These are phyloP conservation scores for Typhlomys cinereus DNA, from an alignment of 2,113 vertebrate species.

Conservation along the genomic window DNA sequence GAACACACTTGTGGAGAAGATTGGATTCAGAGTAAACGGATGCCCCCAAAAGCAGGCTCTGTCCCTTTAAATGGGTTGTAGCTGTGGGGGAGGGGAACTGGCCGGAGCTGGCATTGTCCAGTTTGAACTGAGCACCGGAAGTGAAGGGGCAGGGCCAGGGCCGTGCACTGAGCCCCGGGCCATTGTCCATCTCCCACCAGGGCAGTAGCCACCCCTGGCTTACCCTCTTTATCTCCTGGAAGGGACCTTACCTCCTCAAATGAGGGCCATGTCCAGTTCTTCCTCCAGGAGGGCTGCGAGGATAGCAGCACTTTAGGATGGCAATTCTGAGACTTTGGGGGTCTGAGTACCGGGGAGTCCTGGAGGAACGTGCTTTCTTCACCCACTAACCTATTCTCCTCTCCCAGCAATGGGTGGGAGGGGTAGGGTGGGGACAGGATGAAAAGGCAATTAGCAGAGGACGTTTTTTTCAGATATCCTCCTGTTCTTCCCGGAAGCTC, in stretches of 20 bases:
- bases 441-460: neutral
- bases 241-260: slow-evolving; percentile 38
- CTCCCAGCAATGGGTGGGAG: neutral
- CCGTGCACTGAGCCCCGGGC: slow-evolving; percentile 81
- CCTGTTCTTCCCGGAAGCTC: neutral
- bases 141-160: slow-evolving; percentile 82
- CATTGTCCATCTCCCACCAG: slow-evolving; percentile 81
- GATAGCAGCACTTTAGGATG: slow-evolving; percentile 3
- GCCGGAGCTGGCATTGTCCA: slow-evolving; percentile 84
- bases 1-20: slow-evolving; percentile 53
- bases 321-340: slow-evolving; percentile 21
- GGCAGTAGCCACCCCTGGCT: slow-evolving; percentile 67
- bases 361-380: slow-evolving; percentile 27
- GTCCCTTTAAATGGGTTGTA: slow-evolving; percentile 81
- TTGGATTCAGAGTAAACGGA: slow-evolving; percentile 49
- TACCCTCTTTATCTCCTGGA: slow-evolving; percentile 57
- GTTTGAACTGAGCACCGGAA: slow-evolving; percentile 85
- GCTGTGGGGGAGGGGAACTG: slow-evolving; percentile 78
- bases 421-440: neutral
- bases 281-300: neutral
- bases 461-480: neutral
- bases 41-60: slow-evolving; percentile 71
- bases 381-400: neutral
- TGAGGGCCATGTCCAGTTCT: neutral
- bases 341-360: neutral